phyloP scores from a whole-genome alignment of 2,888 invertebrate genomes.

The Drosophila imparisetae region DNA sequence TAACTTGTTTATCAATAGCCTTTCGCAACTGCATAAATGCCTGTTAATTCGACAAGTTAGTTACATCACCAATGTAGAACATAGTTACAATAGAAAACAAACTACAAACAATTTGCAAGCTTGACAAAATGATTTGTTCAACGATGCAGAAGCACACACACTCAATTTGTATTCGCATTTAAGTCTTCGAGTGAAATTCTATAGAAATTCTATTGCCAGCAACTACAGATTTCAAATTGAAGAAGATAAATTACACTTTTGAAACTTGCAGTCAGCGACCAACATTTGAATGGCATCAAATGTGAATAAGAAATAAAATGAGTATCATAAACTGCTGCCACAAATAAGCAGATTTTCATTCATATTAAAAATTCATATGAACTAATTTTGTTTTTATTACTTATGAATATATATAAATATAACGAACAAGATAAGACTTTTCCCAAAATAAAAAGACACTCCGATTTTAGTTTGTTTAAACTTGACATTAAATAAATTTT shows the following conservation, averaged over 20 bases:
- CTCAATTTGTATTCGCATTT: constrained; percentile 17
- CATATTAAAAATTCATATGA: background rate
- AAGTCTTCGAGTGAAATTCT: constrained; percentile 11
- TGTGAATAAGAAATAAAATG: background rate
- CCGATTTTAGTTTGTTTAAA: background rate
- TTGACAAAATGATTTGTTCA: constrained; percentile 25
- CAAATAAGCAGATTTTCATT: background rate
- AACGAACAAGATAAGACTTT: background rate
- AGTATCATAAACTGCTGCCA: background rate
- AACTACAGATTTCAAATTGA: constrained; percentile 1
- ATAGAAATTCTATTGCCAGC: constrained; percentile 6
- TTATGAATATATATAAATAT: background rate
- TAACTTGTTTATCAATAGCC: background rate
- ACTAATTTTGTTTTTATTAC: background rate
- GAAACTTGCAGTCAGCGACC: background rate
- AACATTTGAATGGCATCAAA: background rate
- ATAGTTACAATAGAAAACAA: constrained; percentile 5
- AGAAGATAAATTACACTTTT: background rate
- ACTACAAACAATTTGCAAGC: constrained; percentile 7
- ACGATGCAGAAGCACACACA: constrained; percentile 11
- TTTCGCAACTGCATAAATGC: background rate
- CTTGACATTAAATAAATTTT: background rate
- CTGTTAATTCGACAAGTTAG: background rate
- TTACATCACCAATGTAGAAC: constrained; percentile 5
- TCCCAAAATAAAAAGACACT: background rate